These are phyloP conservation scores for Chelidonichthys spinosus DNA, from an alignment of 2,797 vertebrate species.

Conservation along the genomic window DNA sequence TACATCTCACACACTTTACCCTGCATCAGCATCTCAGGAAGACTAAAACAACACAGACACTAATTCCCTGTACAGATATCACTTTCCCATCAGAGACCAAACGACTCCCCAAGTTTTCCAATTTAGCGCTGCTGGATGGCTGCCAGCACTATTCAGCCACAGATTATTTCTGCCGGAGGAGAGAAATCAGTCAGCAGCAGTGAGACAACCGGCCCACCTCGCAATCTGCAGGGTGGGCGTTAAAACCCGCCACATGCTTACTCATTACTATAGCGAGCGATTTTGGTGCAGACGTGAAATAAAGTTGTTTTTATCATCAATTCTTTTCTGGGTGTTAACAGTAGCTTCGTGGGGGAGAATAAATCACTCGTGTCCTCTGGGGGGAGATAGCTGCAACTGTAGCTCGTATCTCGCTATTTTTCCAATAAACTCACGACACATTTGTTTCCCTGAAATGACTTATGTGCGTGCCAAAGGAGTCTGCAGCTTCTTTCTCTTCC, in stretches of 20 bases:
- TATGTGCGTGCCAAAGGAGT: not conserved
- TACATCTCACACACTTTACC: not conserved
- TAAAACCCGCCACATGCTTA: not conserved
- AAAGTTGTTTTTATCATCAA: slow-evolving; percentile 47
- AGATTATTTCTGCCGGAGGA: slow-evolving; percentile 37
- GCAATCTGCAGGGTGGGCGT: slow-evolving; percentile 9
- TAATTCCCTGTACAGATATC: slow-evolving; percentile 13
- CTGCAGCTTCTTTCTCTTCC: slow-evolving; percentile 17
- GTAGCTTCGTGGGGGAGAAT: slow-evolving; percentile 27
- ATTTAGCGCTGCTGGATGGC: slow-evolving; percentile 8
- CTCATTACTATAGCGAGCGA: slow-evolving; percentile 5
- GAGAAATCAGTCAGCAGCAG: slow-evolving; percentile 32
- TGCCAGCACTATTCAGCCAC: slow-evolving; percentile 15
- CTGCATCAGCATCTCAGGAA: not conserved
- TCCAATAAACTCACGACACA: slow-evolving; percentile 27
- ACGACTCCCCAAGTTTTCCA: slow-evolving; percentile 36
- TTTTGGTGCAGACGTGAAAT: slow-evolving; percentile 18
- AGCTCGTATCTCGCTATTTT: slow-evolving; percentile 29
- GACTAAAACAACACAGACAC: slow-evolving; percentile 1
- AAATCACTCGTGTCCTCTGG: slow-evolving; percentile 39
- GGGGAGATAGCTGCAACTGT: slow-evolving; percentile 13
- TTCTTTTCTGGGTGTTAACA: slow-evolving; percentile 25
- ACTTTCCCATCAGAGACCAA: slow-evolving; percentile 37
- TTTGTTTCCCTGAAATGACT: not conserved
- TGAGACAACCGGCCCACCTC: slow-evolving; percentile 21